A percentile compares a stretch with the other conserved stretches of the same genome.
Conservation (phyloP, 1,140 invertebrate species). For the Psix sp. region DNA sequence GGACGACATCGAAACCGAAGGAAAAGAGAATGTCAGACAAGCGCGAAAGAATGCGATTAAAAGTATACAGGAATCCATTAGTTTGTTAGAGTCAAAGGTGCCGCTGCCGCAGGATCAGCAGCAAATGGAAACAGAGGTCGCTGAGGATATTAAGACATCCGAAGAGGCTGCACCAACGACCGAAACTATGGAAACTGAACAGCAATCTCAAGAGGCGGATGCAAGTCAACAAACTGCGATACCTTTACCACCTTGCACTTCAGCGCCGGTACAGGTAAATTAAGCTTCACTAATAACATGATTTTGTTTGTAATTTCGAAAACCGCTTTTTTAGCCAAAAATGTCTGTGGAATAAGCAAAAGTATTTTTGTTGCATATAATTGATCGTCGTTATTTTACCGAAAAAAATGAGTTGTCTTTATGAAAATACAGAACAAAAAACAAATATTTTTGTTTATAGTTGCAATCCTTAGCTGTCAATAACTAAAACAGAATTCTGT, state of each 20-base stretch:
- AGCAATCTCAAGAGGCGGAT: slow-evolving; percentile 5
- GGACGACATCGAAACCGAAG: slow-evolving; percentile 94
- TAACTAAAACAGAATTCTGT: not conserved
- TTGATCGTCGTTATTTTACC: too few species aligned
- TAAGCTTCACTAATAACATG: not conserved
- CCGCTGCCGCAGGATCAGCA: slow-evolving; percentile 62
- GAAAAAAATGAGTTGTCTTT: too few species aligned
- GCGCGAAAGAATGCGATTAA: slow-evolving; percentile 92
- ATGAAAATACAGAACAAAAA: not conserved
- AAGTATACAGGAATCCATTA: slow-evolving; percentile 90
- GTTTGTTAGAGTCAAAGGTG: slow-evolving; percentile 85
- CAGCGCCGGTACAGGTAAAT: slow-evolving; percentile 16
- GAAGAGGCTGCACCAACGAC: not conserved
- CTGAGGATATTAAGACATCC: not conserved
- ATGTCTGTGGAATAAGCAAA: too few species aligned
- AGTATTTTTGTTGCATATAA: not conserved
- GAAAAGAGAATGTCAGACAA: slow-evolving; percentile 90
- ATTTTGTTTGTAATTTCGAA: too few species aligned
- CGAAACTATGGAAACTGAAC: slow-evolving; percentile 37
- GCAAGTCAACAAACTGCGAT: slow-evolving; percentile 24
- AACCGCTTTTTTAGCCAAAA: too few species aligned
- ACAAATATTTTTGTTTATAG: slow-evolving; percentile 2
- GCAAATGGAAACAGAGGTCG: slow-evolving; percentile 6
- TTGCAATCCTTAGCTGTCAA: slow-evolving; percentile 2
- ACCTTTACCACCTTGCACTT: slow-evolving; percentile 47